Percentiles rank a stretch among this genome's conserved stretches.
phyloP scores from a whole-genome alignment of 2,113 vertebrate genomes.

The Smithornis capensis region DNA sequence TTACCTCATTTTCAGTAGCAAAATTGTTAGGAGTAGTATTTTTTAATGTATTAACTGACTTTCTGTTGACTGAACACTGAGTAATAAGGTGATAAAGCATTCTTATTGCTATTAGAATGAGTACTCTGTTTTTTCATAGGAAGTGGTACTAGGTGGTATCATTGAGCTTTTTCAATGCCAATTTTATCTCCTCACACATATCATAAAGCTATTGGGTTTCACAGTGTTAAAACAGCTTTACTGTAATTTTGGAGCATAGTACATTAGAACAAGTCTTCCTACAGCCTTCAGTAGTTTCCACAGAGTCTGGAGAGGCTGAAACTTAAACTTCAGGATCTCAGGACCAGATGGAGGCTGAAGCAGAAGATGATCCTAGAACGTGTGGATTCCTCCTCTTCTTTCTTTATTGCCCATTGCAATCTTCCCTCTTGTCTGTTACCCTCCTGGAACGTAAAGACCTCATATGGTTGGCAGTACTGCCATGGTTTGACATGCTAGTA shows the following conservation, averaged over 20 bases:
- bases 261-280: neutral
- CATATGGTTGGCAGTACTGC: neutral
- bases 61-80: neutral
- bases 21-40: neutral
- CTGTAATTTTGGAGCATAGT: neutral
- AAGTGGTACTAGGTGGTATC: neutral
- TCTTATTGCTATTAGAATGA: neutral
- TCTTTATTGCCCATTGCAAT: neutral
- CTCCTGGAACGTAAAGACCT: neutral
- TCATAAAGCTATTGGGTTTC: neutral
- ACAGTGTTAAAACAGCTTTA: neutral
- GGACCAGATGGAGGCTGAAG: neutral
- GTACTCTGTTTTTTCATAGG: neutral
- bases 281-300: neutral
- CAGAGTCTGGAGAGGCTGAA: neutral
- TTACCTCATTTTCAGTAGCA: neutral
- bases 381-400: neutral
- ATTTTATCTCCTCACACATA: neutral
- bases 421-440: neutral
- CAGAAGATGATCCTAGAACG: neutral
- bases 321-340: neutral
- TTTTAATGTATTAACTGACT: neutral
- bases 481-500: neutral
- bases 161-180: neutral
- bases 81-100: neutral